Evolutionary conservation across 2,888 invertebrate genomes (phyloP).

Genomic region (Morinoia aosen): DNA sequence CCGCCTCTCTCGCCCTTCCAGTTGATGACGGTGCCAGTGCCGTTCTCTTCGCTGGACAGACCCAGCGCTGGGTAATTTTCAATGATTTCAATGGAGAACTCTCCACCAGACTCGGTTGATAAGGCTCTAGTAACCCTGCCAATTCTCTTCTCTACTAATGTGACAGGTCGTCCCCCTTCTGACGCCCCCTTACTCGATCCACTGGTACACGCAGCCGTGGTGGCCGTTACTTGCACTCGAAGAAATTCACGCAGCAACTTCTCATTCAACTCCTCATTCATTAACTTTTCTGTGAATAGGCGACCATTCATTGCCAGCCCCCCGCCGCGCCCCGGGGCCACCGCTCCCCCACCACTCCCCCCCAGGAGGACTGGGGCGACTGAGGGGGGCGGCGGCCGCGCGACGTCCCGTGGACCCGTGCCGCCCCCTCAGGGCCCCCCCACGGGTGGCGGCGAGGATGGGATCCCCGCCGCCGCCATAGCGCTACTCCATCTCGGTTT

Average conservation of each 20-base stretch:
- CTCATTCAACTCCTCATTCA: slow-evolving; percentile 53
- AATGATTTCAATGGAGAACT: slow-evolving; percentile 66
- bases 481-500: slow-evolving; percentile 59
- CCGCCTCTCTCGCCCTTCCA: slow-evolving; percentile 60
- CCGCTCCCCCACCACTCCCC: slow-evolving; percentile 65
- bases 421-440: slow-evolving; percentile 64
- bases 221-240: slow-evolving; percentile 60
- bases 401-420: slow-evolving; percentile 67
- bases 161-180: slow-evolving; percentile 57
- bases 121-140: slow-evolving; percentile 63
- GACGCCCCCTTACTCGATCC: slow-evolving; percentile 55
- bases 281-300: slow-evolving; percentile 54
- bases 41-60: slow-evolving; percentile 65
- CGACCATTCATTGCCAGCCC: slow-evolving; percentile 66
- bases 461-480: slow-evolving; percentile 58
- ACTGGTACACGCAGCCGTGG: slow-evolving; percentile 60
- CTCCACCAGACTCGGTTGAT: slow-evolving; percentile 63
- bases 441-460: slow-evolving; percentile 59
- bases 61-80: slow-evolving; percentile 65
- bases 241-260: slow-evolving; percentile 58
- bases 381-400: slow-evolving; percentile 68
- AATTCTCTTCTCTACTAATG: slow-evolving; percentile 60
- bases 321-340: slow-evolving; percentile 66
- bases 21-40: slow-evolving; percentile 66
- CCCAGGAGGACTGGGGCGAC: slow-evolving; percentile 66